Evolutionary conservation across 2,797 vertebrate genomes (phyloP), one percentile per base, ranked within the genome.

Genomic region (Taenioides sp.): DNA sequence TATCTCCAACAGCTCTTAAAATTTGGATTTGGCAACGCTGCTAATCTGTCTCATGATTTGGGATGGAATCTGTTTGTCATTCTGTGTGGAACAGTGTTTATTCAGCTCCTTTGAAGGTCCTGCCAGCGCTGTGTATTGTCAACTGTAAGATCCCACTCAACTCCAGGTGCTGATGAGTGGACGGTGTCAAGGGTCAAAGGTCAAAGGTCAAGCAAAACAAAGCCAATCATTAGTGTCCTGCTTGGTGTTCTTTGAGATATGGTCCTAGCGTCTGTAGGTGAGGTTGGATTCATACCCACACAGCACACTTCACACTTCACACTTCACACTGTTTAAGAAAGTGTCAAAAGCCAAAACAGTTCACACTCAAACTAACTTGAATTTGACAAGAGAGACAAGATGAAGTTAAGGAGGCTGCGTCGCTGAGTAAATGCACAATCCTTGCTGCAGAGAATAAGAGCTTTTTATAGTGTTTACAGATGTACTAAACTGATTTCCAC

Each of bases 41-140:
- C 12, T 18, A 62, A 79, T 83, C 67, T 47, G 58, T 67, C 67
- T 67, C 57, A 71, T 54, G 37, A 50, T 74, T 52, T 72, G 67
- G 71, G 69, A 71, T 72, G 49, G 67, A 65, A 70, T 71, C 72
- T 43, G 34, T 23, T 64, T 64, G 37, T 43, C 20, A 10, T 20
- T 52, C 20, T n/a, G 17, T 20, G 49, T 0, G 3, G 20, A 3
- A 7, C 6, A 20, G 7, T 52, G n/a, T 52, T n/a, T 50, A 2
- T 34, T 34, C 31, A 2, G 34, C 34, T 10, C 0, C 34, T 37
- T 37, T 37, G 34, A 37, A 37, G 34, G 49, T 2, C 18, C 49
- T 50, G 18, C 17, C 49, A 50, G 49, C 5, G 20, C 49, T 20
- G 49, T 50, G 49, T 20, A 18, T 18, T 18, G 49, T 6, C 49